A percentile compares a stretch with the other conserved stretches of the same genome.
Conservation (phyloP, 2,888 invertebrate species). For the Noctua comes region DNA sequence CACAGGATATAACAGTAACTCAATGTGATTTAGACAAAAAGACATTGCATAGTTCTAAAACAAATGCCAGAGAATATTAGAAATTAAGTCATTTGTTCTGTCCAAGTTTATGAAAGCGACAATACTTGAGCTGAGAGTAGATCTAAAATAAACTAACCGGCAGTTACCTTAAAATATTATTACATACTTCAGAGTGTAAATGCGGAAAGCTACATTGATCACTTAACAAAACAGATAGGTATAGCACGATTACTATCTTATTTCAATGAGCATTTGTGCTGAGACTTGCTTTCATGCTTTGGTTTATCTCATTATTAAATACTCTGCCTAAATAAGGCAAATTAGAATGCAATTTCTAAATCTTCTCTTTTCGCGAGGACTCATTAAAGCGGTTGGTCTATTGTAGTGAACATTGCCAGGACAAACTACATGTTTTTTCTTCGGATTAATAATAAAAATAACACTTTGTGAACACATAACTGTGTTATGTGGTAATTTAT, state of each 20-base stretch:
- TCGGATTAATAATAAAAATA: background rate
- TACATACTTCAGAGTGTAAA: slow-evolving; percentile 19
- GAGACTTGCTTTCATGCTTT: background rate
- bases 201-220: background rate
- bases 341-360: background rate
- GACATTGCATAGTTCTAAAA: slow-evolving; percentile 3
- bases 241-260: background rate
- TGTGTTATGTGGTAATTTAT: background rate
- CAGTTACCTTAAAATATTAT: slow-evolving; percentile 17
- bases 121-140: slow-evolving; percentile 20
- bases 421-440: too few relatives aligned
- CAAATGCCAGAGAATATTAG: slow-evolving; percentile 13
- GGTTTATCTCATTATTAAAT: background rate
- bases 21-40: background rate
- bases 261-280: background rate
- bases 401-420: too few relatives aligned
- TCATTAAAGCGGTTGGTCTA: too few relatives aligned
- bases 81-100: slow-evolving; percentile 40
- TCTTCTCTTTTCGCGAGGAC: background rate
- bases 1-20: background rate
- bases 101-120: slow-evolving; percentile 23
- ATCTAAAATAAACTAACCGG: slow-evolving; percentile 16
- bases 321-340: background rate
- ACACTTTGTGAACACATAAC: background rate
- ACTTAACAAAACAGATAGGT: background rate